Evolutionary conservation across 1,140 invertebrate species (phyloP).

Genomic region (Drosophila neocordata): DNA sequence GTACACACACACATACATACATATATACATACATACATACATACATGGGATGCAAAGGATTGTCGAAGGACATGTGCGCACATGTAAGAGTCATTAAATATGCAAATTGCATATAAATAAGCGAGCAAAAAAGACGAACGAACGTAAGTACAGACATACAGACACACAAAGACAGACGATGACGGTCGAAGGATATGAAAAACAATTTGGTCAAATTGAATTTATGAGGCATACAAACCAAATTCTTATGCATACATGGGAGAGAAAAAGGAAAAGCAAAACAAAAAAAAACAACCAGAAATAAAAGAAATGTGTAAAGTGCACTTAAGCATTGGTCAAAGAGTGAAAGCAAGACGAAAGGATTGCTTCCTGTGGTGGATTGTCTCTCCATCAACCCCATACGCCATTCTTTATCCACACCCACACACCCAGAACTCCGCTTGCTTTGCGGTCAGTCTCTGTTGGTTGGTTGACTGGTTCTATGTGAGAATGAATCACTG

Average conservation of each 20-base stretch:
- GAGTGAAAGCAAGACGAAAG: slow-evolving; percentile 29
- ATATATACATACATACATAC: background rate
- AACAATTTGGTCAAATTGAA: slow-evolving; percentile 74
- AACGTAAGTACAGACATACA: background rate
- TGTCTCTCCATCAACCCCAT: background rate
- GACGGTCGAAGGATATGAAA: slow-evolving; percentile 43
- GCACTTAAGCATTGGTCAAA: slow-evolving; percentile 67
- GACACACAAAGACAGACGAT: too few species aligned
- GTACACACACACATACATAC: too few species aligned
- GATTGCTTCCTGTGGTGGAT: slow-evolving; percentile 54
- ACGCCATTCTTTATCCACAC: background rate
- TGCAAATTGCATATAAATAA: slow-evolving; percentile 70
- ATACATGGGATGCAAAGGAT: slow-evolving; percentile 26
- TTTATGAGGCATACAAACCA: slow-evolving; percentile 59
- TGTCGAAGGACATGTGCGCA: slow-evolving; percentile 41
- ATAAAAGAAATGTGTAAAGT: slow-evolving; percentile 76
- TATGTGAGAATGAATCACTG: slow-evolving; percentile 38
- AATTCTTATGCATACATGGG: slow-evolving; percentile 31
- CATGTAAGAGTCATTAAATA: slow-evolving; percentile 78
- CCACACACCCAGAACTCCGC: background rate
- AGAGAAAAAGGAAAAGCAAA: slow-evolving; percentile 27
- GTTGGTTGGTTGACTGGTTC: slow-evolving; percentile 25
- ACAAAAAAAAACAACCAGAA: slow-evolving; percentile 54
- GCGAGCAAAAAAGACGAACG: slow-evolving; percentile 22
- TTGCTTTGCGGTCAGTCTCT: slow-evolving; percentile 56